phyloP scores from a whole-genome alignment of 2,113 vertebrate genomes.

The Stigmatopora argus region DNA sequence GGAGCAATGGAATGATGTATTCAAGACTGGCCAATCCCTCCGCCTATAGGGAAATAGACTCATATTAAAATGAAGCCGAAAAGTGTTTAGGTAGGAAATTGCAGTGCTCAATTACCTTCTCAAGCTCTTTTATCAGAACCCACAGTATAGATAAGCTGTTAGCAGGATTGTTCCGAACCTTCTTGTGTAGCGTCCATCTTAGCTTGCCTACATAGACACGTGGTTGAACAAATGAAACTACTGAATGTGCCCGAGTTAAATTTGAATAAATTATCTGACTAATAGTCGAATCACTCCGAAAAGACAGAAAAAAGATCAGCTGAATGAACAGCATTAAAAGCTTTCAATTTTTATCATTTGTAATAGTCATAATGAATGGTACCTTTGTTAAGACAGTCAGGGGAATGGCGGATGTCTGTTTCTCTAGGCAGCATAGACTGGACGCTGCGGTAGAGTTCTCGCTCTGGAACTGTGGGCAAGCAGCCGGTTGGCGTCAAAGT shows the following conservation, averaged over 20 bases:
- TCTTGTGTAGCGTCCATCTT: constrained; percentile 91
- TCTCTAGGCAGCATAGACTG: constrained; percentile 81
- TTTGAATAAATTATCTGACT: constrained; percentile 27
- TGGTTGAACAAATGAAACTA: constrained; percentile 4
- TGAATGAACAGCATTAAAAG: not conserved
- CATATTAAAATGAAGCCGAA: not conserved
- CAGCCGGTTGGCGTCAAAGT: constrained; percentile 28
- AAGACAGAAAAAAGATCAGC: not conserved
- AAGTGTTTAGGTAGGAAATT: not conserved
- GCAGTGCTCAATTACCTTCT: constrained; percentile 72
- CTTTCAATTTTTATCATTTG: not conserved
- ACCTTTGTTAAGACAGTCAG: constrained; percentile 76
- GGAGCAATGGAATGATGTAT: constrained; percentile 84
- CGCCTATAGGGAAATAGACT: constrained; percentile 67
- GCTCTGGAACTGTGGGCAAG: constrained; percentile 69
- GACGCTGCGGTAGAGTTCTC: constrained; percentile 81
- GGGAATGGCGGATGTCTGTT: constrained; percentile 60
- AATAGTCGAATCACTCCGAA: constrained; percentile 19
- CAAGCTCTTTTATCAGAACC: constrained; percentile 86
- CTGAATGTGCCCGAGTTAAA: constrained; percentile 10
- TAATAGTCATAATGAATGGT: constrained; percentile 6
- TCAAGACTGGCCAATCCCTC: constrained; percentile 73
- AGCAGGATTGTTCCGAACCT: constrained; percentile 76
- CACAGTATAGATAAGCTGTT: constrained; percentile 74
- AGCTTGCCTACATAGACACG: constrained; percentile 77